Base-by-base conservation (phyloP, 2,888 invertebrate species). In the Lampropteryx suffumata region DNA sequence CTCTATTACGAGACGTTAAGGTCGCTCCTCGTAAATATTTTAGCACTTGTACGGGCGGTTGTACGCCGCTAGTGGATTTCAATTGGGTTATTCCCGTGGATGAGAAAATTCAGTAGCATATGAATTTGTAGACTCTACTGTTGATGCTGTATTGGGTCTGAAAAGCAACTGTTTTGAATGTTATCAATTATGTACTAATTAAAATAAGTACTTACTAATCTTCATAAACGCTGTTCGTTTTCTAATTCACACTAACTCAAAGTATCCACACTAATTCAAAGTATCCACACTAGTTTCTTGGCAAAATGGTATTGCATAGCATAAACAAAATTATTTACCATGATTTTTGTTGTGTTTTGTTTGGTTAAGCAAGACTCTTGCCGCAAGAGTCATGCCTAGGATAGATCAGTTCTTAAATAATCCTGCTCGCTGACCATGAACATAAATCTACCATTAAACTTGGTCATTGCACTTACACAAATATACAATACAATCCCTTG, bases 41-140 rank as follows among this genome's bases (percentile, higher is more conserved):
- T 49, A 51, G 45, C 51, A 55, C 55, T 57, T 55, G 42, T 37
- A 57, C 36, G 53, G 29, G 41, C 49, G 51, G 54, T 53, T 57
- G 59, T 56, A 57, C 54, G 14, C 70, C 53, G 21, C 70, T 67
- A 68, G 63, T 55, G 64, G 63, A 64, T 64, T 68, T 59, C 67
- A 65, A 75, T 71, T 69, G 68, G 68, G 64, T 62, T 69, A 67
- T 67, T 71, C 64, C 41, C 55, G 48, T 52, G 50, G 33, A 49
- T 52, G 33, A 55, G 55, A 50, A 44, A 58, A 57, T 55, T 59
- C 57, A 45, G 33, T 47, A 43, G 52, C 46, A 35, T 24, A 39
- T 34, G 24, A 39, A 29, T 47, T 44, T 33, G 43, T 21, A 36
- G 41, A 26, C 40, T 24, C 34, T 34, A 24, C 34, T 40, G 21